Evolutionary conservation across 2,797 vertebrate genomes (phyloP).

Genomic region (Ambastaia sidthimunki): DNA sequence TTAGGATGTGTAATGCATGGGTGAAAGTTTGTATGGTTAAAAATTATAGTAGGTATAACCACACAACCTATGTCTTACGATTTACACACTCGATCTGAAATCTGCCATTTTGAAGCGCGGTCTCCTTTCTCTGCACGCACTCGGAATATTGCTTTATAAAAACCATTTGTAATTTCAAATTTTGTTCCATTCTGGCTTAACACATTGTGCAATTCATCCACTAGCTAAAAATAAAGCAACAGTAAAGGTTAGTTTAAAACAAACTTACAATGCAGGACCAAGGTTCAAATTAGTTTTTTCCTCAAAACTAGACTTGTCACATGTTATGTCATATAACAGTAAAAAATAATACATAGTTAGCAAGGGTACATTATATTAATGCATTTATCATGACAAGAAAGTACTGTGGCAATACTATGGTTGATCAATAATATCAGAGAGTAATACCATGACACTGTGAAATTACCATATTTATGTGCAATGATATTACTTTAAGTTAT

Average conservation of each 20-base stretch:
- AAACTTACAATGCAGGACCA: background rate
- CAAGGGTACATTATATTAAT: no score
- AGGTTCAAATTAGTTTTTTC: no score
- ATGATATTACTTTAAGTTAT: no score
- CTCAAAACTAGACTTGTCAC: no score
- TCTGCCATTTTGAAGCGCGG: background rate
- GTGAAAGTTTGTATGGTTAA: background rate
- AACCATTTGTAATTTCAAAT: background rate
- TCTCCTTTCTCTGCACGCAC: conserved; percentile 14
- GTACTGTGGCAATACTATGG: no score
- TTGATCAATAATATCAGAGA: no score
- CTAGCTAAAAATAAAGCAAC: conserved; percentile 3
- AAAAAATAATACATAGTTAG: no score
- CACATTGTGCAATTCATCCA: background rate
- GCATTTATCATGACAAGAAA: no score
- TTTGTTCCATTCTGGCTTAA: background rate
- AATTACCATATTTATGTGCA: no score
- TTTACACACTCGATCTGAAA: conserved; percentile 15
- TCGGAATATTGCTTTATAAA: conserved; percentile 23
- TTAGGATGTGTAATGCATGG: no score
- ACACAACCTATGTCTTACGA: conserved; percentile 3
- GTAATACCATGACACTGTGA: no score
- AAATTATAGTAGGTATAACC: background rate
- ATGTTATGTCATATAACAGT: no score
- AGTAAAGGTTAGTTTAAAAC: background rate